Conservation (phyloP, 2,888 invertebrate genomes). For the Drosophila prostipennis region DNA sequence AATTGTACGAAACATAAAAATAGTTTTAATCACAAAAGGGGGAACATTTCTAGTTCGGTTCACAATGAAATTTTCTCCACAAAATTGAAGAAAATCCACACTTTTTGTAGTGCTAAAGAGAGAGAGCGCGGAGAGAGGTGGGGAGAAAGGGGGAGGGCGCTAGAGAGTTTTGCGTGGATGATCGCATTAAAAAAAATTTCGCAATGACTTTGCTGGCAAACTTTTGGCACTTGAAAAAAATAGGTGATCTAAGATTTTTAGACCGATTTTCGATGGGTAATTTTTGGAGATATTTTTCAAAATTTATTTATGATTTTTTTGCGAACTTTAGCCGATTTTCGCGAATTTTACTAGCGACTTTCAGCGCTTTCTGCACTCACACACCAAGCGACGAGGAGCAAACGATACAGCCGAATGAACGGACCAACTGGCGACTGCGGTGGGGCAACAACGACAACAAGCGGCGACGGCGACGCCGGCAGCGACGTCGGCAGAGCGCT, state of each 20-base stretch:
- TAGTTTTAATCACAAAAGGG: background rate
- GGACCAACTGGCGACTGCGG: constrained; percentile 52
- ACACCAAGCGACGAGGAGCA: constrained; percentile 81
- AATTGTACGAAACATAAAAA: too few relatives aligned
- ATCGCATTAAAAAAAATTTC: constrained; percentile 10
- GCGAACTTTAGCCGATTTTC: background rate
- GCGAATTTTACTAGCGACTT: constrained; percentile 9
- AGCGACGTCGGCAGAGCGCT: constrained; percentile 46
- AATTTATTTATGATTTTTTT: background rate
- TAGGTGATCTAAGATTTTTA: background rate
- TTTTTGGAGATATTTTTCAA: background rate
- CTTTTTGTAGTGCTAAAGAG: background rate
- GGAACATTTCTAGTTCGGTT: background rate
- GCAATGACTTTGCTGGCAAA: background rate
- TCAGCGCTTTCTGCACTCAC: constrained; percentile 62
- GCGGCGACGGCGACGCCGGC: constrained; percentile 23
- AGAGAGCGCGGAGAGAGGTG: background rate
- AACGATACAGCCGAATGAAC: constrained; percentile 80
- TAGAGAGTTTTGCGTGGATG: background rate
- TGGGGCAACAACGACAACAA: constrained; percentile 37
- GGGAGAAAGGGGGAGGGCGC: background rate
- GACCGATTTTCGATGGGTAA: background rate
- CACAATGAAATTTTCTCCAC: background rate
- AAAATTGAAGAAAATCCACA: background rate
- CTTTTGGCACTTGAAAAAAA: constrained; percentile 29